Percentiles rank a stretch among this genome's conserved stretches.
Conservation (phyloP, 2,797 vertebrate species). For the Sardinella longiceps region DNA sequence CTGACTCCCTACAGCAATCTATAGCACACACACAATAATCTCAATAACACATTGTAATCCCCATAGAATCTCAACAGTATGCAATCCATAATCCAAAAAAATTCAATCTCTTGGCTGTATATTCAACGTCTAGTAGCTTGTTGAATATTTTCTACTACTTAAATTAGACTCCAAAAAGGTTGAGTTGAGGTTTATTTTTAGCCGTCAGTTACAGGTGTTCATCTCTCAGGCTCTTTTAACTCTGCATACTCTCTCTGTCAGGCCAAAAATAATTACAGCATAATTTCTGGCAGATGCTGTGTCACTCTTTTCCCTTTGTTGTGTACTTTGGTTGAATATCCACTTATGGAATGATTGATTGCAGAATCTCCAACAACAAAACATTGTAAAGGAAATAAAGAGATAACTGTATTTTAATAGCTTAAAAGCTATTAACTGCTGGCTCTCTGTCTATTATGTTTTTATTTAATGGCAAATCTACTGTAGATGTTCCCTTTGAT, state of each 20-base stretch:
- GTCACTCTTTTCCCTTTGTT: background rate
- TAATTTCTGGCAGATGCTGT: conserved; percentile 41
- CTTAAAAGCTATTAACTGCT: conserved; percentile 3
- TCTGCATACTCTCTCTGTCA: conserved; percentile 26
- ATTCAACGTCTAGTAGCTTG: conserved; percentile 5
- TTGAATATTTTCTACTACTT: conserved; percentile 7
- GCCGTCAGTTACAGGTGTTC: conserved; percentile 4
- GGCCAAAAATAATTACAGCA: conserved; percentile 28
- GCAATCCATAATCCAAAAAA: background rate
- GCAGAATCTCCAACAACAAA: background rate
- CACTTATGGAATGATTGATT: conserved; percentile 34
- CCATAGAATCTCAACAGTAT: background rate
- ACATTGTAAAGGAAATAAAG: conserved; percentile 13
- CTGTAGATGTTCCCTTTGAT: background rate
- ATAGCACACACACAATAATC: background rate
- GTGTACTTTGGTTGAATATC: conserved; percentile 34
- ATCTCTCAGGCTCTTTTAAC: conserved; percentile 11
- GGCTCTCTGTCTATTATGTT: conserved; percentile 7
- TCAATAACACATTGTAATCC: background rate
- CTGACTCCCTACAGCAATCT: conserved; percentile 6
- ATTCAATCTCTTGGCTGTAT: background rate
- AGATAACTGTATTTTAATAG: conserved; percentile 19
- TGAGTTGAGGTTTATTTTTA: background rate
- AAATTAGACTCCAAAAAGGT: background rate
- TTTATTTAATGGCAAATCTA: background rate